Conservation (phyloP, 2,888 invertebrate genomes). For the Pheosia gnoma region DNA sequence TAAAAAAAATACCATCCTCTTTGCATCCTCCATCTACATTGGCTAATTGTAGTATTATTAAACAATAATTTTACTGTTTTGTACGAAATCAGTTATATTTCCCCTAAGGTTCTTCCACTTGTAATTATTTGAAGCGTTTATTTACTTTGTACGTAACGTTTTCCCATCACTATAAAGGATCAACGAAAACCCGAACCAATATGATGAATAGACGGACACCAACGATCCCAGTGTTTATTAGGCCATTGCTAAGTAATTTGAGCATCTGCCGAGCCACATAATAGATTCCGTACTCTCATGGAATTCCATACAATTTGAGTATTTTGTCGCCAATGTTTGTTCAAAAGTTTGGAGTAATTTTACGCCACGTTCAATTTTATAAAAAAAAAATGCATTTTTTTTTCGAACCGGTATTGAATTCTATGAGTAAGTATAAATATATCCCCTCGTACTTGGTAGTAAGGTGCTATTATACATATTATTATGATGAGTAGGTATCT, state of each 20-base stretch:
- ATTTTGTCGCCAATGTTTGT: slow-evolving; percentile 33
- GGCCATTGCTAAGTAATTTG: slow-evolving; percentile 60
- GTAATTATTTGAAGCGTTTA: no score
- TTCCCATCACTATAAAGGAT: slow-evolving; percentile 21
- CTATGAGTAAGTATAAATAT: no score
- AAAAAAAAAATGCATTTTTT: neutral
- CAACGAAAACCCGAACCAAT: slow-evolving; percentile 17
- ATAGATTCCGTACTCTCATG: slow-evolving; percentile 21
- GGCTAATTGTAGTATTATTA: no score
- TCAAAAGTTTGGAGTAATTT: slow-evolving; percentile 18
- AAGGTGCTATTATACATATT: no score
- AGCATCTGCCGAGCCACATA: slow-evolving; percentile 40
- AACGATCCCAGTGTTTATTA: slow-evolving; percentile 49
- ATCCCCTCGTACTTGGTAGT: no score
- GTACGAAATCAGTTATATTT: no score
- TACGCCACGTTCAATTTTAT: slow-evolving; percentile 4
- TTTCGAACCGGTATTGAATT: no score
- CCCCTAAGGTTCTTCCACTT: no score
- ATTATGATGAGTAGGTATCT: no score
- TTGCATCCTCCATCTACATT: no score
- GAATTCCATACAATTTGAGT: slow-evolving; percentile 27
- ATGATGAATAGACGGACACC: slow-evolving; percentile 42
- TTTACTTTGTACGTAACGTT: neutral
- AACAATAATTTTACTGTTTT: no score
- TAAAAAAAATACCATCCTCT: no score